Evolutionary conservation across 2,113 vertebrate species (phyloP), one percentile per base, ranked within the genome.

Genomic region (Myotis yumanensis): DNA sequence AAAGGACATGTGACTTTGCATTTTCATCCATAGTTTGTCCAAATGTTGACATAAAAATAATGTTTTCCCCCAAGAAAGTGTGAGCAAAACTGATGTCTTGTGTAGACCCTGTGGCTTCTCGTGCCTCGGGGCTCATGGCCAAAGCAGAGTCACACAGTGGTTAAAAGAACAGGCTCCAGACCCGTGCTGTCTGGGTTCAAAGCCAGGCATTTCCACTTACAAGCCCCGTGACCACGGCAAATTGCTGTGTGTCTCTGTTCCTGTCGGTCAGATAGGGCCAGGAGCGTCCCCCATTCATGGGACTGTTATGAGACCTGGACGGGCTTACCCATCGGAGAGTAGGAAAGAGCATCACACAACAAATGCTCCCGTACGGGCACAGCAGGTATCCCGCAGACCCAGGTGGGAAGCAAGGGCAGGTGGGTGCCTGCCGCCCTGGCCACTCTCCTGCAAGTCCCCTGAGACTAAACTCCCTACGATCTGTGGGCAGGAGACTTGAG

Each of bases 221-320:
- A 62, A 32, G 87, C 3, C 46, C 5, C 3, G 4, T 7, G 25
- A 32, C 46, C 25, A 10, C 0, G 0, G 72, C 28, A 18, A 23
- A 62, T 28, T 1, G 22, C 40, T 3, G 0, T 15, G 12, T 12
- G 12, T 71, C 52, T n/a, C 72, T 81, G 40, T n/a, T 28, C n/a
- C 51, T 46, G 30, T 54, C 81, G 62, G 10, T 76, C 48, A 91
- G 51, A 71, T 2, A 9, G 51, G 35, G 4, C 71, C 52, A 25
- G 30, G 6, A 66, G n/a, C 52, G 30, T 10, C 46, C 75, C 75
- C n/a, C 4, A 0, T 10, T 76, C 25, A 1, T 15, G 40, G 89
- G 89, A 28, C 40, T 46, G 7, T 32, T 32, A 11, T 5, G 15
- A 52, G 25, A 59, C 66, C 23, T 8, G 35, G 23, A 57, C 28